These are phyloP conservation scores for Drosophila repleta DNA, from an alignment of 1,140 invertebrate species.

Conservation along the genomic window DNA sequence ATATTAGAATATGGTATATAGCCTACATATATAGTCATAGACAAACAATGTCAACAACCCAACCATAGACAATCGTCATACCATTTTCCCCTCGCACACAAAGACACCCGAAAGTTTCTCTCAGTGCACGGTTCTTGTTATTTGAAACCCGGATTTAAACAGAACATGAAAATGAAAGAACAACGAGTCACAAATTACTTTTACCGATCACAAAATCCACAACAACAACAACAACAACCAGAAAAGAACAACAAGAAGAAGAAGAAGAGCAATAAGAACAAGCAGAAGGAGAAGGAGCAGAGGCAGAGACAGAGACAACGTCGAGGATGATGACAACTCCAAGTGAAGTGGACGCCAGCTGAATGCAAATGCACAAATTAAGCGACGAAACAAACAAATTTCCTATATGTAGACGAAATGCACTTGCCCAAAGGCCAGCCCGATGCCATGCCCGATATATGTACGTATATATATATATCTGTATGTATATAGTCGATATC, in stretches of 20 bases:
- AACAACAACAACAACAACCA: conserved; percentile 29
- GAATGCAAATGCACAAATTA: conserved; percentile 79
- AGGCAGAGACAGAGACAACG: no score
- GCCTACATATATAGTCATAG: no score
- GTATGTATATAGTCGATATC: no score
- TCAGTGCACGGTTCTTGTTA: conserved; percentile 63
- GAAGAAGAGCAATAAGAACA: conserved; percentile 21
- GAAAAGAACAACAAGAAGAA: conserved; percentile 27
- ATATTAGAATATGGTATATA: no score
- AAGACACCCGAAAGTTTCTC: conserved; percentile 16
- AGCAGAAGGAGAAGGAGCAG: conserved; percentile 17
- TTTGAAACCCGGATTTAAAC: conserved; percentile 78
- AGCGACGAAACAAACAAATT: conserved; percentile 63
- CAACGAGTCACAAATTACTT: conserved; percentile 76
- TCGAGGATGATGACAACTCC: conserved; percentile 48
- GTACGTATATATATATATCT: no score
- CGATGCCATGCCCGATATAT: conserved; percentile 14
- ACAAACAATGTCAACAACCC: no score
- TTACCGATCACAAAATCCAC: conserved; percentile 66
- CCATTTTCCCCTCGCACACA: neutral
- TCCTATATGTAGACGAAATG: conserved; percentile 72
- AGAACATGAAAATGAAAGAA: conserved; percentile 69
- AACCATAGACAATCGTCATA: no score
- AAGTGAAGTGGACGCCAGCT: conserved; percentile 50
- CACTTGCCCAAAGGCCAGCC: conserved; percentile 75